Percentiles rank a stretch among this genome's conserved stretches.
Evolutionary conservation across 2,888 invertebrate species (phyloP).

Genomic region (Erpobdella octoculata): DNA sequence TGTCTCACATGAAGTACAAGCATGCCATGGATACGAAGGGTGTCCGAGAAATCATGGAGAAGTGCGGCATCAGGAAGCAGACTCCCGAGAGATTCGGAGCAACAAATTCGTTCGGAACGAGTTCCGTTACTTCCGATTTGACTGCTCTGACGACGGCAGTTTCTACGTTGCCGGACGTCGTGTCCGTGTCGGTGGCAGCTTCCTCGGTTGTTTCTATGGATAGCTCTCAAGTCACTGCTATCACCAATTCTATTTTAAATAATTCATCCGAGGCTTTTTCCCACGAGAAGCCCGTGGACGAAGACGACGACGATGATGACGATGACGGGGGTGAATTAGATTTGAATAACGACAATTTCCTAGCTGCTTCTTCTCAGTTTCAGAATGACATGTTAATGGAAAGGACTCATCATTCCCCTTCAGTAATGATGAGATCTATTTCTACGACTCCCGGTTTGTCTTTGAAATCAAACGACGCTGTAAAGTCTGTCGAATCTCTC

Average conservation of each 20-base stretch:
- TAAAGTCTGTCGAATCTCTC: no score
- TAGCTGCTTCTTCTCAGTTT: no score
- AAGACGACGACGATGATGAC: not conserved
- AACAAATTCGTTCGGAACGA: not conserved
- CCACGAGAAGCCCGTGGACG: not conserved
- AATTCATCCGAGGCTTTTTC: no score
- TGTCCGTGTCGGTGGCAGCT: not conserved
- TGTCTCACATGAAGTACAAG: constrained; percentile 33
- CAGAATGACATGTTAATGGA: no score
- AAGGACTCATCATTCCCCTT: no score
- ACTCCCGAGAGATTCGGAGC: constrained; percentile 10
- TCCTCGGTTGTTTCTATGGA: not conserved
- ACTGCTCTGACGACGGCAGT: not conserved
- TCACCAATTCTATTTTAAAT: not conserved
- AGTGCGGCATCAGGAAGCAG: constrained; percentile 28
- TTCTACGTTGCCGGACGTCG: not conserved
- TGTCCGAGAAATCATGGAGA: constrained; percentile 26
- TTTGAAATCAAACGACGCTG: not conserved
- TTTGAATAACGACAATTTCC: no score
- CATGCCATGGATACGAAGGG: constrained; percentile 28
- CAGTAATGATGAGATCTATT: not conserved
- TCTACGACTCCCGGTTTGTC: not conserved
- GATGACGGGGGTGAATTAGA: no score
- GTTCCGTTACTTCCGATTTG: not conserved
- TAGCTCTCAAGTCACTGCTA: no score